These are phyloP conservation scores for Oligia strigilis DNA, from an alignment of 2,888 invertebrate species.

Conservation along the genomic window DNA sequence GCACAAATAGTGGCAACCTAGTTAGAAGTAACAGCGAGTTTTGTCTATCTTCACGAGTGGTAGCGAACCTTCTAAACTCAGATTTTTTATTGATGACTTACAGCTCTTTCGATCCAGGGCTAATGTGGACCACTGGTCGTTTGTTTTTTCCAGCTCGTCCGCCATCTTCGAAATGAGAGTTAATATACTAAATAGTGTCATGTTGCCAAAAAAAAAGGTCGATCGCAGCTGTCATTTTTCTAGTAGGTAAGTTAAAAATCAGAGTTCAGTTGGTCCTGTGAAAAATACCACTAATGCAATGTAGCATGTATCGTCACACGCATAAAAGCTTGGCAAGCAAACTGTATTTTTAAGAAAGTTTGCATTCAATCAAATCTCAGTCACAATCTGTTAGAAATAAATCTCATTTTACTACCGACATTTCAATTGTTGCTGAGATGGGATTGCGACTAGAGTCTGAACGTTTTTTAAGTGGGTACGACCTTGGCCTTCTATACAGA, in stretches of 20 bases:
- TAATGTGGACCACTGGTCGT: neutral
- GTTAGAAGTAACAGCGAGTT: slow-evolving; percentile 23
- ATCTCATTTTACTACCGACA: neutral
- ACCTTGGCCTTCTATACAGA: neutral
- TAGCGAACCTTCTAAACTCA: neutral
- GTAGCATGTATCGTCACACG: too few relatives aligned
- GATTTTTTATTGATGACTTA: neutral
- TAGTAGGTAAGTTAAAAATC: neutral
- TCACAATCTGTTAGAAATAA: neutral
- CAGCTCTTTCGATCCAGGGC: neutral
- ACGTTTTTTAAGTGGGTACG: neutral
- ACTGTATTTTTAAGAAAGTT: neutral
- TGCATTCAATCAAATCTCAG: neutral
- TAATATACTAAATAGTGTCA: neutral
- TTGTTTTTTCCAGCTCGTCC: neutral
- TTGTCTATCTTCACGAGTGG: slow-evolving; percentile 26
- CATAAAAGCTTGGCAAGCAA: neutral
- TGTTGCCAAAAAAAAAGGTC: neutral
- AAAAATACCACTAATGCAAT: neutral
- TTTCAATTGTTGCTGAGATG: neutral
- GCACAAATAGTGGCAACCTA: slow-evolving; percentile 39
- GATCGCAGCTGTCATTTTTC: too few relatives aligned
- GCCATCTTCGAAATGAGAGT: neutral
- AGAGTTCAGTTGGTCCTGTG: neutral
- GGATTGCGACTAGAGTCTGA: neutral